Evolutionary conservation across 2,797 vertebrate genomes (phyloP), one percentile per base, ranked within the genome.

Genomic region (Poeciliopsis paucimaculata): DNA sequence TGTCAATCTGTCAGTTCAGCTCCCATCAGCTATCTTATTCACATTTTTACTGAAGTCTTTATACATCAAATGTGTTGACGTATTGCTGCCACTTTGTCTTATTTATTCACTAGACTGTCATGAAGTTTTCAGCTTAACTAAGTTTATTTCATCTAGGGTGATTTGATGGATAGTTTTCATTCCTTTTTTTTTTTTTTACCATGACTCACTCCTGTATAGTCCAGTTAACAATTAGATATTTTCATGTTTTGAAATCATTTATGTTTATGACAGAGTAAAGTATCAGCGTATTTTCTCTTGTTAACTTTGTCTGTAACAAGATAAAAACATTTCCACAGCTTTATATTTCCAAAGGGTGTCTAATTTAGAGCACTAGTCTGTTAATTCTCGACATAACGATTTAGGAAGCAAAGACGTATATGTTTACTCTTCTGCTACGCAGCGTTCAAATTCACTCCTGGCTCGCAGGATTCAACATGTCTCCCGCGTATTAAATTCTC

Each of bases 401-500:
- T 28, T 23, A 57, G 20, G 10, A 53, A 71, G 26, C 8, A 73
- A 45, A 79, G 1, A 78, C n/a, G 31, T 73, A 41, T 57, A 20
- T n/a, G 11, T 46, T 28, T 28, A 57, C 9, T 73, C 36, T 49
- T 41, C 34, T 28, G 73, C 57, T 9, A 64, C 4, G 62, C 3
- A 83, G 47, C 85, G 45, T 26, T 62, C 26, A 36, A 77, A 64
- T 26, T 74, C 79, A 66, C 51, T 70, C 76, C 77, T 57, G 45
- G 62, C 76, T 81, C 57, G 51, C 16, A 72, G 74, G 82, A 73
- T 47, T 73, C 60, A 81, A 88, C 86, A 79, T 76, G 34, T 76
- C 88, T 72, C 82, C 62, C 70, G 80, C 49, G 70, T 82, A 53
- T 55, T 75, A 83, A 75, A 80, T 83, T 78, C 46, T 75, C 20